A percentile compares a stretch with the other conserved stretches of the same genome.
phyloP scores from a whole-genome alignment of 2,113 vertebrate species.

The Hippolais icterina region DNA sequence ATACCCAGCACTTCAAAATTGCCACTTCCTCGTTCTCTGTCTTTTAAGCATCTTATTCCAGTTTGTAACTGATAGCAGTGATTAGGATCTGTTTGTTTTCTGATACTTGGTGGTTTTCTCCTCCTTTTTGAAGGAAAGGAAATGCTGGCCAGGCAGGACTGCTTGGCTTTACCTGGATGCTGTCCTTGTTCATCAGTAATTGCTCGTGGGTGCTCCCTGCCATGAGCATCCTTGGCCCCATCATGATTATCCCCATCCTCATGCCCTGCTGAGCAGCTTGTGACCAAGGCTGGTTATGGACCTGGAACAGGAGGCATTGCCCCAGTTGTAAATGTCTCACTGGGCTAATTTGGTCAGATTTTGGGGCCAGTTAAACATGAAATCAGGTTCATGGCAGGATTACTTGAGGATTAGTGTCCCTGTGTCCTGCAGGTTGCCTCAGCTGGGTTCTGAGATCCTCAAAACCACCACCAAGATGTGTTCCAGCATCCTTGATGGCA shows the following conservation, averaged over 20 bases:
- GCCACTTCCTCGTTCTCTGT: neutral
- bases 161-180: neutral
- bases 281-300: fast-evolving
- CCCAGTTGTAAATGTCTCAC: neutral
- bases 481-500: neutral
- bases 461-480: fast-evolving
- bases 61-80: fast-evolving
- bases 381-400: neutral
- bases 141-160: neutral
- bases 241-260: fast-evolving
- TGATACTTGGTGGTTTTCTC: neutral
- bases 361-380: neutral
- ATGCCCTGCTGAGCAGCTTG: fast-evolving
- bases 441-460: fast-evolving
- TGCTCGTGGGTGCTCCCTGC: fast-evolving
- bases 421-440: neutral
- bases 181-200: neutral
- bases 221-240: neutral
- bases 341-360: neutral
- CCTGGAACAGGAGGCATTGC: neutral
- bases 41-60: neutral
- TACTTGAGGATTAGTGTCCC: neutral
- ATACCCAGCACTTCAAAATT: fast-evolving
- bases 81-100: neutral
- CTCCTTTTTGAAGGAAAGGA: neutral